These are phyloP conservation scores for Pomatorhinus ruficollis DNA, from an alignment of 2,113 vertebrate species.

Conservation along the genomic window DNA sequence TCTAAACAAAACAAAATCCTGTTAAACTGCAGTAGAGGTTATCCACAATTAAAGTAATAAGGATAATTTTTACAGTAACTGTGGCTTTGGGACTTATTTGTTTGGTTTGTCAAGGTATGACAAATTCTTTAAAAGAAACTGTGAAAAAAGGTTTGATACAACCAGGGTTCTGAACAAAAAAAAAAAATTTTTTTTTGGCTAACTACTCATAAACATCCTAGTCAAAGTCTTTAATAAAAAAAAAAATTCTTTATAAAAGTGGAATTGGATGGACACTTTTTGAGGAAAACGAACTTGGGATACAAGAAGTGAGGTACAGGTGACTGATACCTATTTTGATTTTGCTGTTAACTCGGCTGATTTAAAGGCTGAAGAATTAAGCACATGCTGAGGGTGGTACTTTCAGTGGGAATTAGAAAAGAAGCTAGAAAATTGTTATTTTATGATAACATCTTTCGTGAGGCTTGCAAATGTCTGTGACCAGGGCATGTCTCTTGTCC, in stretches of 20 bases:
- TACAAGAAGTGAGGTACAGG: background rate
- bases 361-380: background rate
- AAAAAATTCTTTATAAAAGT: background rate
- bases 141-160: background rate
- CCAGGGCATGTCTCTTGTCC: background rate
- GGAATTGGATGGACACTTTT: background rate
- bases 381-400: accelerated
- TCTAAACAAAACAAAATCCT: background rate
- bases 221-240: background rate
- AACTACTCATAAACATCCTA: background rate
- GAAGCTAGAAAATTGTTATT: background rate
- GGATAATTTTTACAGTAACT: background rate
- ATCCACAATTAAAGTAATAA: background rate
- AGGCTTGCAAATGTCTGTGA: background rate
- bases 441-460: background rate
- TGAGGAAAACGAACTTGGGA: background rate
- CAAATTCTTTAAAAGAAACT: background rate
- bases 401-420: background rate
- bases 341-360: background rate
- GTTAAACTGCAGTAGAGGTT: background rate
- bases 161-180: background rate
- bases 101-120: background rate
- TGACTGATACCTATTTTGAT: background rate
- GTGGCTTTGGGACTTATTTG: background rate
- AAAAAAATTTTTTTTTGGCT: background rate